phyloP scores from a whole-genome alignment of 2,888 invertebrate genomes.

The Spisula solida region DNA sequence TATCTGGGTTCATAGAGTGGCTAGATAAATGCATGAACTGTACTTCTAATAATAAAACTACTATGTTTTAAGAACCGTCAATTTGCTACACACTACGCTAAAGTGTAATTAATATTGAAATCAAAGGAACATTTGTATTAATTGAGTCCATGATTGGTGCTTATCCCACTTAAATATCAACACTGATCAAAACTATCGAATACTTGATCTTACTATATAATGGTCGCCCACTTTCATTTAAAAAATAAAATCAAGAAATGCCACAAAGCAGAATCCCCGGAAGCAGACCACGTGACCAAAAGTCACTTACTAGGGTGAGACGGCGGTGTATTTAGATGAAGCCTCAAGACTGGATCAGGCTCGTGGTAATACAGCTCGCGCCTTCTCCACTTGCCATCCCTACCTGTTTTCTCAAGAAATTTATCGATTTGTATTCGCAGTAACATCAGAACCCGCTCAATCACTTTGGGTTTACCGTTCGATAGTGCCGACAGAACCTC shows the following conservation, averaged over 20 bases:
- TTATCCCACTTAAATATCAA: too few species aligned
- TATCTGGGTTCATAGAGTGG: too few species aligned
- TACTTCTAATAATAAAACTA: too few species aligned
- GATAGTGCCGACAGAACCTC: slow-evolving; percentile 80
- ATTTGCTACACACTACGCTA: too few species aligned
- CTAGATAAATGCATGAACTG: too few species aligned
- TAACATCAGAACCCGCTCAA: slow-evolving; percentile 81
- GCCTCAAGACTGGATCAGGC: slow-evolving; percentile 61
- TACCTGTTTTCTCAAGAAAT: slow-evolving; percentile 77
- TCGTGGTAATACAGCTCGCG: slow-evolving; percentile 61
- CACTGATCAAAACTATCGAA: too few species aligned
- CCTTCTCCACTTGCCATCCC: slow-evolving; percentile 63
- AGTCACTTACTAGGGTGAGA: slow-evolving; percentile 66
- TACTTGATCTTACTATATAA: too few species aligned
- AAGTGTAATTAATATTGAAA: too few species aligned
- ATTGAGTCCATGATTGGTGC: too few species aligned
- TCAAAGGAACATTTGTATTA: too few species aligned
- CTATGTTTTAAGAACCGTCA: too few species aligned
- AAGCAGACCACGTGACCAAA: slow-evolving; percentile 10
- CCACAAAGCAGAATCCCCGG: neutral
- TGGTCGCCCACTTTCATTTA: neutral
- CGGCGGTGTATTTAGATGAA: slow-evolving; percentile 63
- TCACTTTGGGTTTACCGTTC: slow-evolving; percentile 77
- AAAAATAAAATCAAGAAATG: neutral
- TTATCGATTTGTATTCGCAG: slow-evolving; percentile 81